Evolutionary conservation across 2,888 invertebrate species (phyloP), one percentile per base, ranked within the genome.

Genomic region (Limenitis camilla): DNA sequence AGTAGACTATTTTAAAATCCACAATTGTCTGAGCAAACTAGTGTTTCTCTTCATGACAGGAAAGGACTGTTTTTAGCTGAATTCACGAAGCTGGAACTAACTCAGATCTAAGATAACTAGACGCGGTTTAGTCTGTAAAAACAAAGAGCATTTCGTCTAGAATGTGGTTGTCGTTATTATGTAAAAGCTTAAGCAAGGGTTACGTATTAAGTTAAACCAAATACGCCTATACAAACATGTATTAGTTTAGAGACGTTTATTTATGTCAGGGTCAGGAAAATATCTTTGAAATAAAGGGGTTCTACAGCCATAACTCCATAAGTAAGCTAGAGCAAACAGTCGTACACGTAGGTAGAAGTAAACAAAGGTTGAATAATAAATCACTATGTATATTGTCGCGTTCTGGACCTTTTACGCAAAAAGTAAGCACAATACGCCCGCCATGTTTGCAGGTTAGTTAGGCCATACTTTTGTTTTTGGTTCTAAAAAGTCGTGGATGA

Each of bases 211-310:
- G 57, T 56, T 61, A 52, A 55, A 56, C 55, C 52, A 61, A 61
- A 59, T 56, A 60, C 35, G 55, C 61, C 60, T 63, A 59, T 48
- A 49, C 53, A 58, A 59, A 61, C 59, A 63, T 19, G 54, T 58
- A 57, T 60, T 55, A 55, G 58, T 60, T 61, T 56, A 48, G 55
- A 48, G 39, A 50, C 56, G 55, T 57, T 58, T 60, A 51, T 59
- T 56, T 56, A 56, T 60, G 61, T 62, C 61, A 35, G 56, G 55
- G 57, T 58, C 54, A 56, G 47, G 45, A 44, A 51, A 58, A 56
- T 50, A 51, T 58, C 54, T 53, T 58, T 46, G 41, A 49, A 49
- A 59, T 49, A 53, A 56, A 49, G 44, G 47, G 39, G 42, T 44
- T 58, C 48, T 56, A 49, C 45, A 40, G 45, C 44, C 30, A 30